A percentile compares a stretch with the other conserved stretches of the same genome.
These are phyloP conservation scores for Lasius fuliginosus DNA, from an alignment of 2,888 invertebrate species.

Conservation along the genomic window DNA sequence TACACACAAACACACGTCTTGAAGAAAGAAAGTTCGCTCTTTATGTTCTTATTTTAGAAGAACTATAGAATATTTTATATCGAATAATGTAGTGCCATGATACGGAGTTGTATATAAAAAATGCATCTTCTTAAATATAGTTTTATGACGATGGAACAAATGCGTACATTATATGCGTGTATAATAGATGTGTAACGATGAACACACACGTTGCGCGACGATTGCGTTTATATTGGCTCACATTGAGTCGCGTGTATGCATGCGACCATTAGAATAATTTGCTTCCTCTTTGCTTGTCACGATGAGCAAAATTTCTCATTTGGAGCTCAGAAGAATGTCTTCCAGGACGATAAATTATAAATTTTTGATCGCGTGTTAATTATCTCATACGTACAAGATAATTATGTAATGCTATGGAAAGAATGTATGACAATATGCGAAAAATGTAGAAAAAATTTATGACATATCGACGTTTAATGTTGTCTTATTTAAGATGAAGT, in stretches of 20 bases:
- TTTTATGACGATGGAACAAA: constrained; percentile 35
- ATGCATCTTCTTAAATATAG: constrained; percentile 49
- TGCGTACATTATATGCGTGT: constrained; percentile 22
- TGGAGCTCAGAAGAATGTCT: constrained; percentile 30
- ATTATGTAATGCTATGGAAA: constrained; percentile 5
- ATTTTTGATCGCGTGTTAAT: background rate
- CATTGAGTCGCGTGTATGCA: constrained; percentile 77
- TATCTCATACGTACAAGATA: background rate
- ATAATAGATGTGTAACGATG: constrained; percentile 2
- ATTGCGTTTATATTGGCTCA: constrained; percentile 78
- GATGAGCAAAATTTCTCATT: background rate
- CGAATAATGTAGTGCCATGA: constrained; percentile 81
- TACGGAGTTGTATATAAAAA: constrained; percentile 72
- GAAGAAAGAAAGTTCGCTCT: background rate
- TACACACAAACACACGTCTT: background rate
- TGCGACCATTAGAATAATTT: constrained; percentile 19
- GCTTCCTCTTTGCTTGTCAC: background rate
- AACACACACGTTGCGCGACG: constrained; percentile 8
- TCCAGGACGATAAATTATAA: constrained; percentile 16
- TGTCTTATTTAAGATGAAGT: background rate
- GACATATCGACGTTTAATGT: background rate
- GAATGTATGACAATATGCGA: constrained; percentile 11
- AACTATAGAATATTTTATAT: constrained; percentile 69
- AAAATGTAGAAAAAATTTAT: background rate
- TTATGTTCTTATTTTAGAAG: constrained; percentile 63